Evolutionary conservation across 2,888 invertebrate genomes (phyloP).

Genomic region (Pollenia labialis): DNA sequence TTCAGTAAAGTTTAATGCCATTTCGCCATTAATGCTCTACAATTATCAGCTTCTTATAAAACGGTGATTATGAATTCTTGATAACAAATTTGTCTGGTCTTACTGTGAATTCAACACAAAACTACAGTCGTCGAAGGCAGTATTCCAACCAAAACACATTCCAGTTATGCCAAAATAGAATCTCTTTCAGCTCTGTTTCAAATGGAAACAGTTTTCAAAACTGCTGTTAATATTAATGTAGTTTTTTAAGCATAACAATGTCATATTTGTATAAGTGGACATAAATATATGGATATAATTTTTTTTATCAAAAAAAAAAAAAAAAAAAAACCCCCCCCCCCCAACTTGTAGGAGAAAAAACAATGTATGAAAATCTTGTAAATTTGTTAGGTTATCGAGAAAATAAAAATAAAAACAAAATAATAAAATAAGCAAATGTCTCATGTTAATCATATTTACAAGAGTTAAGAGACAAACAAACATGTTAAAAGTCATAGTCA

Average conservation of each 20-base stretch:
- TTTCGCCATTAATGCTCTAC: no score
- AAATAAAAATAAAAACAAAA: conserved; percentile 51
- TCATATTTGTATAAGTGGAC: conserved; percentile 57
- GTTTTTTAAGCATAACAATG: conserved; percentile 32
- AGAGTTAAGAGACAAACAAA: conserved; percentile 27
- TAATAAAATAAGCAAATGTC: conserved; percentile 63
- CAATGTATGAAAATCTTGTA: conserved; percentile 58
- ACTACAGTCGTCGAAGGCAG: no score
- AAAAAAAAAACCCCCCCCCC: not conserved
- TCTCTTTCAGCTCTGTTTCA: no score
- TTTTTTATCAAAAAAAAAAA: conserved; percentile 17
- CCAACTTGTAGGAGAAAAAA: not conserved
- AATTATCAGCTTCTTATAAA: no score
- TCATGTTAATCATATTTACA: conserved; percentile 61
- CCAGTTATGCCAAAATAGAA: no score
- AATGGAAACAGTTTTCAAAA: not conserved
- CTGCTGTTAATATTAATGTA: conserved; percentile 11
- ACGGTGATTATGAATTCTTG: no score
- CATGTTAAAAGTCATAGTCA: conserved; percentile 40
- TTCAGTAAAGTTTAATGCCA: no score
- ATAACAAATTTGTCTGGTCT: no score
- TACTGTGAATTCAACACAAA: no score
- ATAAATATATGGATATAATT: conserved; percentile 44
- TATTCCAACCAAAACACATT: no score
- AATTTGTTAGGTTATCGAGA: conserved; percentile 65